Percentiles rank a stretch among this genome's conserved stretches.
Conservation (phyloP, 2,113 vertebrate genomes). For the Rostratula benghalensis region DNA sequence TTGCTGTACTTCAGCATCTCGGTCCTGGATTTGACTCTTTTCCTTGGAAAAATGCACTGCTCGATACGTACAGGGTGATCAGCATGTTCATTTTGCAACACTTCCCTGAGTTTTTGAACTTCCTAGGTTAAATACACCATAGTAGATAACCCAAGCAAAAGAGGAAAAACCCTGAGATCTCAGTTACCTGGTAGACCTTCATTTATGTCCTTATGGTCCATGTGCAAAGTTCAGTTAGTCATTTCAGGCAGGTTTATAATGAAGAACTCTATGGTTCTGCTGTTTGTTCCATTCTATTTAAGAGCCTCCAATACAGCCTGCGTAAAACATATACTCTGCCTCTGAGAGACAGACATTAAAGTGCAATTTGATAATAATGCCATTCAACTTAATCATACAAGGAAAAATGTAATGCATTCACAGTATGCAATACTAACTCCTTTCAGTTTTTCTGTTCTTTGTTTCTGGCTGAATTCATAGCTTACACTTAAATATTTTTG, state of each 20-base stretch:
- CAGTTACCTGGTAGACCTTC: neutral
- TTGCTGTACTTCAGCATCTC: neutral
- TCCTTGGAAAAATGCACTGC: neutral
- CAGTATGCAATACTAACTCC: neutral
- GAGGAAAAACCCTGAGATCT: neutral
- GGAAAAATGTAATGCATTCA: neutral
- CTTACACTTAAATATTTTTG: neutral
- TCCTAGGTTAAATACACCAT: neutral
- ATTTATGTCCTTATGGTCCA: neutral
- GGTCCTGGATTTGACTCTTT: neutral
- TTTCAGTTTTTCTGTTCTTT: neutral
- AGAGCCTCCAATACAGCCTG: neutral
- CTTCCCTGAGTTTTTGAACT: neutral
- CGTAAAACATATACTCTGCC: neutral
- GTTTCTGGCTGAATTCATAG: neutral
- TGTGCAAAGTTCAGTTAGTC: neutral
- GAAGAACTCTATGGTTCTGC: neutral
- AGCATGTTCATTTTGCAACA: neutral
- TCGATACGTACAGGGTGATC: neutral
- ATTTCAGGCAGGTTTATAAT: neutral
- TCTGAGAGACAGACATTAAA: neutral
- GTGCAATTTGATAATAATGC: neutral
- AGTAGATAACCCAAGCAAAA: neutral
- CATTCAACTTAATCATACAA: neutral
- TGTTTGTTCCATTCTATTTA: neutral